These are phyloP conservation scores for Hapalemur alaotrensis DNA, from an alignment of 2,797 vertebrate genomes.

Conservation along the genomic window DNA sequence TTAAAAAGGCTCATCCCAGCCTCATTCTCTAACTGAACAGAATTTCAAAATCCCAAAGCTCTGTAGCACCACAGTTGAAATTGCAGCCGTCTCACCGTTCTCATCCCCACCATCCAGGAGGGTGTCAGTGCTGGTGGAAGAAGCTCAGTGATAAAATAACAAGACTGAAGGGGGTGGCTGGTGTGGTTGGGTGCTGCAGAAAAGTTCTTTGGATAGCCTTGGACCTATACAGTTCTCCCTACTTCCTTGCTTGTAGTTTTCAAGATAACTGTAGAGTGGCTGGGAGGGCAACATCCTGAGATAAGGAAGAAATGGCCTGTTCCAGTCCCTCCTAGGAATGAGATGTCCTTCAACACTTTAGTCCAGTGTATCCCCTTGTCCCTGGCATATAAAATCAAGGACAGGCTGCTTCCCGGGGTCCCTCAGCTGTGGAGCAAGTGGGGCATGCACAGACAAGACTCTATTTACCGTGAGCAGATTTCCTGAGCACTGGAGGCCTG, in stretches of 20 bases:
- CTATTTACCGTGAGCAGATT: neutral
- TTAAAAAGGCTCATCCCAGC: neutral
- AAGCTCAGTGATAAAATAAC: neutral
- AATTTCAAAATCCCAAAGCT: neutral
- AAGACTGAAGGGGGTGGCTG: neutral
- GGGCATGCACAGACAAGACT: neutral
- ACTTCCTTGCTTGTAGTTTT: neutral
- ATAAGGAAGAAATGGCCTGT: neutral
- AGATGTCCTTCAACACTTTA: neutral
- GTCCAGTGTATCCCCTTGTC: neutral
- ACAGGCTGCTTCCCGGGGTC: neutral
- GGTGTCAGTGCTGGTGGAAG: neutral
- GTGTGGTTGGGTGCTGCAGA: neutral
- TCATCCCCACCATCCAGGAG: neutral
- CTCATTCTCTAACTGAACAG: neutral
- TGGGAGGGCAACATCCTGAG: neutral
- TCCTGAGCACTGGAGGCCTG: neutral
- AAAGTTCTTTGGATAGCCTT: neutral
- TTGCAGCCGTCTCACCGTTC: neutral
- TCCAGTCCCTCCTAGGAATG: neutral
- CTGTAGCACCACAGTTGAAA: neutral
- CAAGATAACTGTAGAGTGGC: neutral
- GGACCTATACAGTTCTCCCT: neutral
- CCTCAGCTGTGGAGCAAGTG: neutral
- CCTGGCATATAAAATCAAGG: neutral